A percentile compares a stretch with the other conserved stretches of the same genome.
Evolutionary conservation across 2,113 vertebrate species (phyloP).

Genomic region (Amblyopsis rosae): DNA sequence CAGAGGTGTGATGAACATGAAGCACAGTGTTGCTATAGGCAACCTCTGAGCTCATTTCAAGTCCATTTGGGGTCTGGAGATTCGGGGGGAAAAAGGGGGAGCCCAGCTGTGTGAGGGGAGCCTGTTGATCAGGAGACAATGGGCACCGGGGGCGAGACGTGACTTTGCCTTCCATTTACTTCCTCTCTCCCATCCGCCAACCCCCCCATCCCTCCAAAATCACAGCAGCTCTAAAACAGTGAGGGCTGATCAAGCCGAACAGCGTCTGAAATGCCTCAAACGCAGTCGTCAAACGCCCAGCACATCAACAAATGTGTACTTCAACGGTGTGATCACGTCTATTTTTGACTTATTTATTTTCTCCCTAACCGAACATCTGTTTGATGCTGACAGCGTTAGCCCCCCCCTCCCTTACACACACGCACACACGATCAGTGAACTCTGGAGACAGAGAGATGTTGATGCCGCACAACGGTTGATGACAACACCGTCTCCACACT

Average conservation of each 20-base stretch:
- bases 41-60: constrained; percentile 34
- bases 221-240: background rate
- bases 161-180: background rate
- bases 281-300: constrained; percentile 18
- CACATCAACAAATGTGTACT: constrained; percentile 25
- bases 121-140: constrained; percentile 37
- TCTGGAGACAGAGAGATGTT: constrained; percentile 4
- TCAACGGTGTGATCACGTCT: constrained; percentile 41
- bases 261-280: constrained; percentile 20
- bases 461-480: constrained; percentile 26
- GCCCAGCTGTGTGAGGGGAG: constrained; percentile 36
- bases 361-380: constrained; percentile 53
- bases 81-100: constrained; percentile 4
- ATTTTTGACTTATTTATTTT: constrained; percentile 48
- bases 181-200: background rate
- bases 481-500: constrained; percentile 36
- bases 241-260: background rate
- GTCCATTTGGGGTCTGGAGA: background rate
- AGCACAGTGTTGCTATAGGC: background rate
- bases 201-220: background rate
- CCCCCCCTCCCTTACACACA: background rate
- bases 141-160: constrained; percentile 3
- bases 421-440: background rate
- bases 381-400: constrained; percentile 47
- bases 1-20: background rate